Evolutionary conservation across 2,888 invertebrate genomes (phyloP).

Genomic region (Leucozona laternaria): DNA sequence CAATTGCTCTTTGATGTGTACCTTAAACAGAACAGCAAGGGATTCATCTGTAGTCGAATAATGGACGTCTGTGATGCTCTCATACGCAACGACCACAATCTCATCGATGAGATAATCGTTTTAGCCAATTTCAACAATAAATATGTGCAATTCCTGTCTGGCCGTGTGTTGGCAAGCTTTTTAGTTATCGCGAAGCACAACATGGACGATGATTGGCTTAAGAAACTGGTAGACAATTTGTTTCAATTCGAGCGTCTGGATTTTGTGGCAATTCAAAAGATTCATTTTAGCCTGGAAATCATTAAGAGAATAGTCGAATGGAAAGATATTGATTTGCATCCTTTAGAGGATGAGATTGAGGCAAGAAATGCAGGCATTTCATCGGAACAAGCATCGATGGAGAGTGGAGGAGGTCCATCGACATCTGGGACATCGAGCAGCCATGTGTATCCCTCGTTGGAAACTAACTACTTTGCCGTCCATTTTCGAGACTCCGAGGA

Average conservation of each 20-base stretch:
- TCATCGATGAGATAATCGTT: slow-evolving; percentile 93
- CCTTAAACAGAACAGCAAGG: slow-evolving; percentile 92
- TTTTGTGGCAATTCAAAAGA: slow-evolving; percentile 88
- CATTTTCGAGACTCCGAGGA: slow-evolving; percentile 79
- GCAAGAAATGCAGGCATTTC: slow-evolving; percentile 62
- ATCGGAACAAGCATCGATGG: slow-evolving; percentile 52
- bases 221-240: slow-evolving; percentile 90
- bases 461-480: slow-evolving; percentile 83
- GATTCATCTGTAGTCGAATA: slow-evolving; percentile 91
- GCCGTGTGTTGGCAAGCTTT: slow-evolving; percentile 92
- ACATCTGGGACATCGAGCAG: slow-evolving; percentile 41
- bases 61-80: slow-evolving; percentile 92
- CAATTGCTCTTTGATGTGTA: slow-evolving; percentile 93
- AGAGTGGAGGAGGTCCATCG: slow-evolving; percentile 43
- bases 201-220: slow-evolving; percentile 91
- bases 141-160: slow-evolving; percentile 91
- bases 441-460: slow-evolving; percentile 79
- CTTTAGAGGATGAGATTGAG: slow-evolving; percentile 88
- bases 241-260: slow-evolving; percentile 87
- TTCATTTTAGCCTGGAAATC: slow-evolving; percentile 93
- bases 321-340: slow-evolving; percentile 92
- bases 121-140: slow-evolving; percentile 91
- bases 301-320: slow-evolving; percentile 94
- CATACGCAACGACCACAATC: slow-evolving; percentile 91
- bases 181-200: slow-evolving; percentile 93